Evolutionary conservation across 1,140 invertebrate genomes (phyloP).

Genomic region (Sitobion miscanthi): DNA sequence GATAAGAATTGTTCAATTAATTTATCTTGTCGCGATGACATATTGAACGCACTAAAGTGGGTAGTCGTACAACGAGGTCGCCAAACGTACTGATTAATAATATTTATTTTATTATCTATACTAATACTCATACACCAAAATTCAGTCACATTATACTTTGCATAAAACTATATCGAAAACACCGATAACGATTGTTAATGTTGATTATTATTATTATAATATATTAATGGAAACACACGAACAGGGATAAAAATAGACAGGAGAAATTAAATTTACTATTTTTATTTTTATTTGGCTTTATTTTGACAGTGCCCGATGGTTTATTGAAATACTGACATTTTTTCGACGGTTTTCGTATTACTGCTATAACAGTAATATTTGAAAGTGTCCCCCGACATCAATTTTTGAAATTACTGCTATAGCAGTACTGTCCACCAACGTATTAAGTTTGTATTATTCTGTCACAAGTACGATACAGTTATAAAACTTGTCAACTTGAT

Average conservation of each 20-base stretch:
- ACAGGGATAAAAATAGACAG: neutral
- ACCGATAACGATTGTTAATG: neutral
- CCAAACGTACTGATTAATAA: neutral
- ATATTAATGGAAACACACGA: neutral
- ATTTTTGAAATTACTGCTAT: too few relatives aligned
- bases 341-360: too few relatives aligned
- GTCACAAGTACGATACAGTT: too few relatives aligned
- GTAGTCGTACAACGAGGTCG: neutral
- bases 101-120: constrained; percentile 11
- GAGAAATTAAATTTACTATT: too few relatives aligned
- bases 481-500: too few relatives aligned
- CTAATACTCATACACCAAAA: constrained; percentile 8
- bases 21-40: constrained; percentile 11
- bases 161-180: neutral
- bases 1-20: constrained; percentile 24
- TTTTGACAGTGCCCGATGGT: too few relatives aligned
- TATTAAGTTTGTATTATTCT: too few relatives aligned
- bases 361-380: too few relatives aligned
- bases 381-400: too few relatives aligned
- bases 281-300: too few relatives aligned
- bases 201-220: neutral
- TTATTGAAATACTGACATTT: too few relatives aligned
- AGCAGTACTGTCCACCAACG: too few relatives aligned
- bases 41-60: constrained; percentile 31
- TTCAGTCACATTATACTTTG: neutral